Base-by-base conservation (phyloP, 1,140 invertebrate species). In the Bilobella aurantiaca region DNA sequence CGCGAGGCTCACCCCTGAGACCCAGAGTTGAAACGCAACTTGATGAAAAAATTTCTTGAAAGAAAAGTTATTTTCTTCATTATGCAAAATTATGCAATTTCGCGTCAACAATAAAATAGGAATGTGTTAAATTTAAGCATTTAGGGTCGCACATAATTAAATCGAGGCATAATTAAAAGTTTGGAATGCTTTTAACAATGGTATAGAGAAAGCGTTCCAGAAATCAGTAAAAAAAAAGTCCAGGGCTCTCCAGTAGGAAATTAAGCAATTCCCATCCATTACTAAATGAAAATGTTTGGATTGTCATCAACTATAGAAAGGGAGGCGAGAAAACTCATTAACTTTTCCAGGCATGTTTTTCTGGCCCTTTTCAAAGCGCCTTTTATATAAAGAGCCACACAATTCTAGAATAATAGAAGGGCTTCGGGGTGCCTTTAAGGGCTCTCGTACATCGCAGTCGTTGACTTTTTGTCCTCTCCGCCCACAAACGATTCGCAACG, bases 221-320 rank as follows among this genome's bases (percentile, higher is more conserved):
- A 42, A 42, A 12, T 42, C n/a, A 12, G 37, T 12, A n/a, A 42
- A 42, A 42, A 42, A 42, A 3, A 53, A 8, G 49, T 23, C 49
- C 25, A 42, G 8, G 18, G 8, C 18, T 42, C 34, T 42, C 8
- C 8, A 42, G 8, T 53, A 16, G 49, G 49, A 23, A 16, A 53
- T 23, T 53, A 53, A 53, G 23, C 49, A 12, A 53, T 23, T 16
- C 12, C 14, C 49, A 18, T 53, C 3, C 25, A 53, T 42, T n/a
- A 42, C n/a, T 23, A 53, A 53, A 53, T 53, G 49, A 23, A 53
- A 53, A 14, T 23, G 49, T 53, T 53, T 53, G 49, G 49, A 53
- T 53, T 53, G 49, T 53, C 49, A 53, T 53, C 49, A 53, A n/a
- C n/a, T n/a, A n/a, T n/a, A n/a, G n/a, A n/a, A n/a, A n/a, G n/a